A percentile compares a stretch with the other conserved stretches of the same genome.
Conservation (phyloP, 2,113 vertebrate species). For the Sardina pilchardus region DNA sequence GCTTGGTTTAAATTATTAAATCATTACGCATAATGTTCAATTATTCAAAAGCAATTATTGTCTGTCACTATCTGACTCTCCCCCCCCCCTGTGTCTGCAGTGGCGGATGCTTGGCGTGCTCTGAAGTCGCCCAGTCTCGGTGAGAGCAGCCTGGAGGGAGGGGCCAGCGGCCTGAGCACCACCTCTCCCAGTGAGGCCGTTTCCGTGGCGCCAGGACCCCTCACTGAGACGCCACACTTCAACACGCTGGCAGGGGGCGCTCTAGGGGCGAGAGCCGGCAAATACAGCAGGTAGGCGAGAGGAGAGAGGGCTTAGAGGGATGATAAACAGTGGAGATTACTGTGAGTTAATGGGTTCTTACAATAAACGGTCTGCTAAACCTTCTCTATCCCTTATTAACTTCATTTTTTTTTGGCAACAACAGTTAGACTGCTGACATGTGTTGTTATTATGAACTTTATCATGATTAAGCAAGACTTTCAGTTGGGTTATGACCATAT, state of each 20-base stretch:
- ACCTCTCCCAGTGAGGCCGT: conserved; percentile 86
- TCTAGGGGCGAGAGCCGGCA: conserved; percentile 82
- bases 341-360: neutral
- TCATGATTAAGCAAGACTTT: too few relatives aligned
- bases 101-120: conserved; percentile 96
- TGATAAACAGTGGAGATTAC: neutral
- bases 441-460: neutral
- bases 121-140: conserved; percentile 96
- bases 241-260: conserved; percentile 89
- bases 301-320: neutral
- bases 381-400: neutral
- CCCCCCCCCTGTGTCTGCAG: conserved; percentile 58
- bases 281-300: conserved; percentile 87
- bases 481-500: too few relatives aligned
- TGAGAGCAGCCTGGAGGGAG: conserved; percentile 93
- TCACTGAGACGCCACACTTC: conserved; percentile 89
- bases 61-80: neutral
- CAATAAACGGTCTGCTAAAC: neutral
- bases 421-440: neutral
- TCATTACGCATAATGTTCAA: neutral
- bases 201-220: conserved; percentile 85
- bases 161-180: conserved; percentile 91
- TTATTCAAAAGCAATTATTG: neutral
- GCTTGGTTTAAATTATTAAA: neutral
- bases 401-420: neutral